Evolutionary conservation across 2,888 invertebrate genomes (phyloP).

Genomic region (Eristalis intricaria): DNA sequence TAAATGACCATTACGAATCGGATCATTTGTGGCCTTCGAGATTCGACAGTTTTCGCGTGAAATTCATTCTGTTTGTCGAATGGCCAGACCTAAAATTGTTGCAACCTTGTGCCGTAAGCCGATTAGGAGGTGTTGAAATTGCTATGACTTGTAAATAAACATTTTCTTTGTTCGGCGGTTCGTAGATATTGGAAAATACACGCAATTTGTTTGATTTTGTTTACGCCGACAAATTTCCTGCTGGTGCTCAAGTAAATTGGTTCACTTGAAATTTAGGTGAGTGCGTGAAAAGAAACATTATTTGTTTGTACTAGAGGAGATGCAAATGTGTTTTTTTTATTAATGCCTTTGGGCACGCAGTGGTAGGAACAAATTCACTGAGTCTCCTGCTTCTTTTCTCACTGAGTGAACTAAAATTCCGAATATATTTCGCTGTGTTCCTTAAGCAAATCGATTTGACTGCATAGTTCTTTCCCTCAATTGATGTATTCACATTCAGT

Average conservation of each 20-base stretch:
- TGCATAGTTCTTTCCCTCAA: background rate
- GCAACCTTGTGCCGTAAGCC: conserved; percentile 10
- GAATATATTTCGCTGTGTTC: background rate
- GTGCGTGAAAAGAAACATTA: no score
- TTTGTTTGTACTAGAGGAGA: no score
- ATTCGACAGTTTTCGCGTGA: background rate
- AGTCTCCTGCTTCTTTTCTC: no score
- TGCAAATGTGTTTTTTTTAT: no score
- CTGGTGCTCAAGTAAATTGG: background rate
- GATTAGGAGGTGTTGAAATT: conserved; percentile 3
- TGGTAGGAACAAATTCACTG: no score
- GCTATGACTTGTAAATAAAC: conserved; percentile 8
- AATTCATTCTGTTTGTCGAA: background rate
- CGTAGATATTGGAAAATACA: background rate
- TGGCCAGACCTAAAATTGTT: background rate
- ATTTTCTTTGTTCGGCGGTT: background rate
- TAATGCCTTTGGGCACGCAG: background rate
- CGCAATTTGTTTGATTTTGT: background rate
- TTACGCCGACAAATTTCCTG: background rate
- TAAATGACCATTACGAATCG: background rate
- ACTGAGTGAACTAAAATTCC: no score
- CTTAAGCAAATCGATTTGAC: background rate
- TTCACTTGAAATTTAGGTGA: background rate
- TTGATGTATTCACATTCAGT: background rate
- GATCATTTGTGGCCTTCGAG: conserved; percentile 6